Evolutionary conservation across 2,797 vertebrate species (phyloP), one percentile per base, ranked within the genome.

Genomic region (Microhierax caerulescens): DNA sequence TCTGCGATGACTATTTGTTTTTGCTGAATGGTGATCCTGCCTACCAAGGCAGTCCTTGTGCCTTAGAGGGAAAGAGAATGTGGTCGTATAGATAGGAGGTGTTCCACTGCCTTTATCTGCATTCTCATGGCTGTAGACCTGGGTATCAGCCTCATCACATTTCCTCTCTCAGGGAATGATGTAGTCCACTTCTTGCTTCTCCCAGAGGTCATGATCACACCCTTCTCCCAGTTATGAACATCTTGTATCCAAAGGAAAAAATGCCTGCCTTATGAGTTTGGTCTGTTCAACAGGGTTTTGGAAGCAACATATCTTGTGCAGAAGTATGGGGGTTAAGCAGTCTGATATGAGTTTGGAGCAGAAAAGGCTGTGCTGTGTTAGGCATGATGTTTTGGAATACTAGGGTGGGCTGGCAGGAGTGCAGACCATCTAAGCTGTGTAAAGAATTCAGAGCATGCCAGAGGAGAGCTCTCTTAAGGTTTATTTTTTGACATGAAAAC

Each of bases 401-500:
- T 59, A 41, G 53, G 41, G 37, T 86, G 65, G 60, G 68, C 92
- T 95, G 80, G 36, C 37, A 72, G 37, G 24, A 94, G 63, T 21
- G 41, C 37, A 43, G 61, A 53, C 64, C 37, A 39, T 88, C 68
- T 43, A 43, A 83, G 15, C 45, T 81, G 57, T 53, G 28, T 72
- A 27, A 85, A 56, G 72, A 88, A 90, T 77, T 64, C 41, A 11
- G 64, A 93, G 48, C 22, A 57, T 57, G 50, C 61, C 76, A 70
- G 57, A 90, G 70, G 51, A 86, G 68, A 93, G 59, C 32, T 81
- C 85, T 92, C 61, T 36, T 22, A 64, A 92, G 73, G 80, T 88
- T 96, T 81, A 21, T 75, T 95, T 90, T 85, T 92, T 92, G 93
- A 93, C 69, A 54, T 75, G 86, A 78, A 78, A 61, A n/a, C 24